Evolutionary conservation across 2,888 invertebrate species (phyloP), one percentile per base, ranked within the genome.

Genomic region (Idaea aversata): DNA sequence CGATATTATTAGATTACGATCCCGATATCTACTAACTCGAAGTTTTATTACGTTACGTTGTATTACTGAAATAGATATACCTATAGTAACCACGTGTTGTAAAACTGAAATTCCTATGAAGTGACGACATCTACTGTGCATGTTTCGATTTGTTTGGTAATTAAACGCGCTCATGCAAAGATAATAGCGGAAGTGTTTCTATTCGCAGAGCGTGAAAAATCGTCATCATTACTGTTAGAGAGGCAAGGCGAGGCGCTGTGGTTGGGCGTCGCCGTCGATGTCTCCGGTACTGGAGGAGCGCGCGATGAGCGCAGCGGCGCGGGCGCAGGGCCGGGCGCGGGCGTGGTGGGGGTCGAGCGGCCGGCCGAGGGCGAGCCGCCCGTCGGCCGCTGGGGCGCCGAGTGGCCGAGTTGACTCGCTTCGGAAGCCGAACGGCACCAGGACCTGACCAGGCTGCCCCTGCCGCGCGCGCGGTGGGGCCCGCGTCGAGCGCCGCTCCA

Each of bases 401-500:
- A 98, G 93, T 98, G 98, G 98, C 98, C 98, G 94, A 98, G 98
- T 97, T 98, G 98, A 98, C 98, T 98, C 98, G 96, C 95, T 95
- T 93, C 93, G 81, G 81, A 75, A 81, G 81, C 80, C 86, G 84
- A 82, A 76, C 76, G 82, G 77, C 82, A 77, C 77, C 81, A 78
- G 77, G 71, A 79, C 77, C 82, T 80, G 84, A 81, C 80, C 83
- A 78, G 80, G 76, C 74, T 82, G 83, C 75, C 81, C 77, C 78
- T 84, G 82, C 81, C 77, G 77, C 78, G 72, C 72, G 74, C 77
- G 72, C 74, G 76, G 73, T 78, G 80, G 79, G 76, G 81, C 76
- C 80, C 76, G 81, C 86, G 81, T 74, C 79, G 77, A 75, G 71
- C 68, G 63, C 63, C 74, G 68, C 71, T 76, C 61, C 67, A 73